phyloP scores from a whole-genome alignment of 2,888 invertebrate species.

The Clusia tigrina region DNA sequence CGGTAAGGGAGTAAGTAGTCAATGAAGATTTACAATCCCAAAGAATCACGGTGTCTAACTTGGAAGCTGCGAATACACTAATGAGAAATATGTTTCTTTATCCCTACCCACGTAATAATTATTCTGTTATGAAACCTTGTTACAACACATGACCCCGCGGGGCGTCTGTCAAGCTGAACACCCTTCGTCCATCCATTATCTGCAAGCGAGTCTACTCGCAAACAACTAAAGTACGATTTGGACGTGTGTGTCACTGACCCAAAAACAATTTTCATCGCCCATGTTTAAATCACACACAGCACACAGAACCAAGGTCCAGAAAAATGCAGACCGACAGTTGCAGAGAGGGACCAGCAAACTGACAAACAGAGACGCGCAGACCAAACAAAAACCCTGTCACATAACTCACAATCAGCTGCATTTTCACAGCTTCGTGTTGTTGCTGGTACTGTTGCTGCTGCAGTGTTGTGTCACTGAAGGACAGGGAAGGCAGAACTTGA shows the following conservation, averaged over 20 bases:
- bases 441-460: not conserved
- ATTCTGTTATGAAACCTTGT: not conserved
- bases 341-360: not conserved
- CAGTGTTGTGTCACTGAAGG: not conserved
- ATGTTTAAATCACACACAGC: not conserved
- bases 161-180: too few relatives aligned
- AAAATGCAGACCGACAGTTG: not conserved
- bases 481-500: not conserved
- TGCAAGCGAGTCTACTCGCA: too few relatives aligned
- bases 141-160: too few relatives aligned
- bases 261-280: conserved; percentile 6
- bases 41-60: too few relatives aligned
- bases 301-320: not conserved
- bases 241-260: conserved; percentile 9
- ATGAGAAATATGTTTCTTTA: too few relatives aligned
- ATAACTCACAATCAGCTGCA: too few relatives aligned
- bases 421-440: not conserved
- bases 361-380: conserved; percentile 4
- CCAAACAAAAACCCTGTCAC: not conserved
- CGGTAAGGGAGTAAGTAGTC: too few relatives aligned
- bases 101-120: too few relatives aligned
- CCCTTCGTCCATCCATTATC: too few relatives aligned
- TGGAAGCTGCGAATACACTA: too few relatives aligned
- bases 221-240: too few relatives aligned
- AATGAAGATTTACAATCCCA: too few relatives aligned